Evolutionary conservation across 2,888 invertebrate genomes (phyloP).

Genomic region (Stenodera caucasica): DNA sequence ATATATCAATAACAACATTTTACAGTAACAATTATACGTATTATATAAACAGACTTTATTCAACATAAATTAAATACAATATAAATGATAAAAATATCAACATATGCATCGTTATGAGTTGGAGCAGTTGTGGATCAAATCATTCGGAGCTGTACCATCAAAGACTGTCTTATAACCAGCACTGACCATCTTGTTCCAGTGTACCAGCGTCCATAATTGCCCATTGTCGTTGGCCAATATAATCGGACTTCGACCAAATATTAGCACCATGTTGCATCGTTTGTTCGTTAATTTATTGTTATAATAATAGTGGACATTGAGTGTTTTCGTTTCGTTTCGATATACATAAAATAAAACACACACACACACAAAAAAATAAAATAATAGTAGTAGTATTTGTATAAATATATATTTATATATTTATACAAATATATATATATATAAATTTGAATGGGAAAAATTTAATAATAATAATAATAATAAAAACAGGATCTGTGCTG

Average conservation of each 20-base stretch:
- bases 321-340: conserved; percentile 30
- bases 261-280: conserved; percentile 39
- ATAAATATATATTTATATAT: too few relatives aligned
- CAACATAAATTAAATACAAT: conserved; percentile 5
- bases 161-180: conserved; percentile 15
- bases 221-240: conserved; percentile 7
- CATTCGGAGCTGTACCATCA: conserved; percentile 9
- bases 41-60: background rate
- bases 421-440: too few relatives aligned
- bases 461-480: conserved; percentile 17
- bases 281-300: conserved; percentile 51
- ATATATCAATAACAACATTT: conserved; percentile 2
- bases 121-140: conserved; percentile 38
- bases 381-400: too few relatives aligned
- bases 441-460: too few relatives aligned
- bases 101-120: conserved; percentile 28
- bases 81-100: background rate
- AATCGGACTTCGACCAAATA: conserved; percentile 10
- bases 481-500: conserved; percentile 43
- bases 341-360: conserved; percentile 29
- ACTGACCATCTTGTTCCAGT: conserved; percentile 30
- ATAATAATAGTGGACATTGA: conserved; percentile 45
- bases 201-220: conserved; percentile 27
- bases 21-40: conserved; percentile 1
- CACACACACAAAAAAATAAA: too few relatives aligned